These are phyloP conservation scores for Cephalopterus ornatus DNA, from an alignment of 2,113 vertebrate genomes.

Conservation along the genomic window DNA sequence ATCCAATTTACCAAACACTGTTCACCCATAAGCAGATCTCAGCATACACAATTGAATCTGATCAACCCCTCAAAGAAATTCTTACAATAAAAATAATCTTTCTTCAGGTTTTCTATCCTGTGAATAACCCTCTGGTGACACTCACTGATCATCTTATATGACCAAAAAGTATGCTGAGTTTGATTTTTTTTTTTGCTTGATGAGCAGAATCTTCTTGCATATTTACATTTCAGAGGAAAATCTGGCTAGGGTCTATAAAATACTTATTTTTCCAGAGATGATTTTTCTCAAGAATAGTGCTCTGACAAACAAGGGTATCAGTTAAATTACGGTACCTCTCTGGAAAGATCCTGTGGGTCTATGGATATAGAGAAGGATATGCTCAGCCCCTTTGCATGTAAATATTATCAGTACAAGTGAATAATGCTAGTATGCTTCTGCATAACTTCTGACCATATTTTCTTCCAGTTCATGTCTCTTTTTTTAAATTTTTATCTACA, in stretches of 20 bases:
- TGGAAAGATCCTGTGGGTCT: neutral
- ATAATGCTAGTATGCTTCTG: neutral
- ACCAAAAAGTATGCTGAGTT: neutral
- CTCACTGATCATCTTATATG: neutral
- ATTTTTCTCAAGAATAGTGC: neutral
- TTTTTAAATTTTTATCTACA: neutral
- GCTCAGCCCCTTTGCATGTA: neutral
- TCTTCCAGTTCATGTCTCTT: neutral
- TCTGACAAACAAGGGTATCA: neutral
- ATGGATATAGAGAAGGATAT: neutral
- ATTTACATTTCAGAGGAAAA: neutral
- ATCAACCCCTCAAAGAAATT: neutral
- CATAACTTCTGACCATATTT: neutral
- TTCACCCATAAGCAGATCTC: neutral
- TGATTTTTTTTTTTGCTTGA: neutral
- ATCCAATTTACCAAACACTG: neutral
- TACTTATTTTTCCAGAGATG: neutral
- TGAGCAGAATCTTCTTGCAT: neutral
- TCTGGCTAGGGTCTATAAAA: neutral
- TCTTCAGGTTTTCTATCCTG: neutral
- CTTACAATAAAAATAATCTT: neutral
- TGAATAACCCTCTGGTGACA: neutral
- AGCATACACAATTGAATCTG: neutral
- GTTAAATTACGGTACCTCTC: neutral
- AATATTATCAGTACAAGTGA: neutral